Conservation (phyloP, 2,113 vertebrate species). For the Grantiella picta region DNA sequence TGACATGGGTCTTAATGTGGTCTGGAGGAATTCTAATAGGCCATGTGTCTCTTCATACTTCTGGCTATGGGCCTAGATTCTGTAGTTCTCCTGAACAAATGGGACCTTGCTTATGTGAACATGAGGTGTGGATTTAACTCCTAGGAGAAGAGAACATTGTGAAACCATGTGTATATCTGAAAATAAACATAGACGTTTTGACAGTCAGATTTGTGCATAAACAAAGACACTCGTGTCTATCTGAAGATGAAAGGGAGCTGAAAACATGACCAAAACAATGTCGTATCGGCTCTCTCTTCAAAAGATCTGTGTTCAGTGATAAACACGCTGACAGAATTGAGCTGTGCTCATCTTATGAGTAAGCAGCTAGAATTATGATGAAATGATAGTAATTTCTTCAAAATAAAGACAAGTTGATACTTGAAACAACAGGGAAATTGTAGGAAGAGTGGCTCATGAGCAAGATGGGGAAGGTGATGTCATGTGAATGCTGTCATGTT, state of each 20-base stretch:
- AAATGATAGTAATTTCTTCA: background rate
- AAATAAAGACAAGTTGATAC: background rate
- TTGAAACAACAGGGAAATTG: background rate
- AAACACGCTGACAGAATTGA: background rate
- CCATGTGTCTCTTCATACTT: background rate
- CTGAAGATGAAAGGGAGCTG: background rate
- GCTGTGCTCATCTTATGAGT: background rate
- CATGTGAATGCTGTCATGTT: background rate
- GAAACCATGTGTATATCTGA: background rate
- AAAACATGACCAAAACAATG: background rate
- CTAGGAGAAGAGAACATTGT: background rate
- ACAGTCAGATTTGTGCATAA: background rate
- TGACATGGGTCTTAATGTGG: background rate
- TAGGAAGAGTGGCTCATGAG: background rate
- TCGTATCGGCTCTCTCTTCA: accelerated
- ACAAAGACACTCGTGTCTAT: accelerated
- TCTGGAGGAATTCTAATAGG: background rate
- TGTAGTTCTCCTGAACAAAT: background rate
- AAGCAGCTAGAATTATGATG: background rate
- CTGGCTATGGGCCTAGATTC: background rate
- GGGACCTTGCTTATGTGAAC: background rate
- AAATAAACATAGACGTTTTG: background rate
- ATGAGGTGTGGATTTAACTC: background rate
- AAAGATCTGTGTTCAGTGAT: background rate
- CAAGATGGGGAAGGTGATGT: background rate